These are phyloP conservation scores for Serinus canaria DNA, from an alignment of 2,113 vertebrate species.

Conservation along the genomic window DNA sequence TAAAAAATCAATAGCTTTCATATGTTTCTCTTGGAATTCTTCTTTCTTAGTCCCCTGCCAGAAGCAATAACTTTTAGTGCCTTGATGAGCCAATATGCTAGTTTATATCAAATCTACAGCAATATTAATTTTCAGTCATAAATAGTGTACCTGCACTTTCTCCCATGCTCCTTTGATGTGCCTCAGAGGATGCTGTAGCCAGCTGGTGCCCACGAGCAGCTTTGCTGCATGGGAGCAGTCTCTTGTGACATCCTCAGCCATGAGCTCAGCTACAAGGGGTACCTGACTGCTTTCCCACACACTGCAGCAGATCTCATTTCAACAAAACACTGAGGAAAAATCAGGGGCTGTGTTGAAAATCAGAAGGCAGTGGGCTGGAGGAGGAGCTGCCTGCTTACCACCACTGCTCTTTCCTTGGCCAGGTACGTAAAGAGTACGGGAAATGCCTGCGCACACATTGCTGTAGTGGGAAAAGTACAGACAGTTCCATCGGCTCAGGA, in stretches of 20 bases:
- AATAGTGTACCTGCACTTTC: background rate
- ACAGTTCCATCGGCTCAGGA: conserved; percentile 91
- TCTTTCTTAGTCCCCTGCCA: background rate
- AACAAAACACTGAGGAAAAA: background rate
- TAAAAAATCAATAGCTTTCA: background rate
- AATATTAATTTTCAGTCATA: conserved; percentile 14
- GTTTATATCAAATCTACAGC: conserved; percentile 28
- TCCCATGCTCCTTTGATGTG: background rate
- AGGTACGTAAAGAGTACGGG: conserved; percentile 97
- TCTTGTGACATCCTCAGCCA: background rate
- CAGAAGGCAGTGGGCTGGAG: background rate
- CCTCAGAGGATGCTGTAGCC: background rate
- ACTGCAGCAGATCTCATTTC: background rate
- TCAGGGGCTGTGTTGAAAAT: background rate
- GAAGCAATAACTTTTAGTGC: conserved; percentile 1
- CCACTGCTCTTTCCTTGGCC: conserved; percentile 30
- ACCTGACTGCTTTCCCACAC: background rate
- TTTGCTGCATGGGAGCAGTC: background rate
- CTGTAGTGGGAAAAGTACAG: conserved; percentile 95
- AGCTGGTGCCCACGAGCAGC: background rate
- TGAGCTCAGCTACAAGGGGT: background rate
- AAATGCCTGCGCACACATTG: conserved; percentile 95
- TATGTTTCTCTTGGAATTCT: background rate
- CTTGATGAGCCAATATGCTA: background rate
- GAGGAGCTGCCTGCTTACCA: conserved; percentile 19